Evolutionary conservation across 92 coral and sea anemone species (phyloP), one percentile per base, ranked within the genome.

Genomic region (Phenganax marumi): DNA sequence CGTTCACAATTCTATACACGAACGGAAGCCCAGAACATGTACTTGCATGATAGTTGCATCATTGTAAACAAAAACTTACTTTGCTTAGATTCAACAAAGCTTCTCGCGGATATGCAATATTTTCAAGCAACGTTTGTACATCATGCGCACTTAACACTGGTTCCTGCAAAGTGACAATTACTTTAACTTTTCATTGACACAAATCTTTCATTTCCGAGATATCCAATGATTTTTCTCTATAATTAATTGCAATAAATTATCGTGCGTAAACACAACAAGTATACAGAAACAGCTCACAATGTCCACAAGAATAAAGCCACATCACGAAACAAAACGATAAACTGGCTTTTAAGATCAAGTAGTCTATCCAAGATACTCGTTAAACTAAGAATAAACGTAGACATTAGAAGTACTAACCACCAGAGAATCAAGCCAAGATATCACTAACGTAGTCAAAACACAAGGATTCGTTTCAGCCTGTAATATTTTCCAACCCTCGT

Each of bases 401-500:
- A 9, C 0, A 11, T 69, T 69, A 69, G 50, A 12, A 24, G 12
- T 39, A 64, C 89, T 89, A 43, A 93, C 97, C 91, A 81, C 88
- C 2, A 93, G 91, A 14, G 75, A 85, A 70, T 85, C 91, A 12
- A 93, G 76, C 98, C 98, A 95, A 8, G 93, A 82, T 89, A 93
- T 91, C 52, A 90, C 82, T 54, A 95, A 76, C 13, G 97, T 87
- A 25, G 91, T 88, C 71, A 95, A 57, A 33, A 92, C 91, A 89
- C 91, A 89, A 24, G 96, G 95, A 73, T 92, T 93, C 81, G 90
- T 87, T 39, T 95, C 98, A 4, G 60, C 84, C 60, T 79, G 81
- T 10, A 95, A 47, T 58, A 86, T 89, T 22, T 92, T 93, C 98
- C 98, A 95, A 19, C 90, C 91, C 47, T 86, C 79, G n/a, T 90